A percentile compares a stretch with the other conserved stretches of the same genome.
Evolutionary conservation across 2,113 vertebrate species (phyloP).

Genomic region (Otolemur garnettii): DNA sequence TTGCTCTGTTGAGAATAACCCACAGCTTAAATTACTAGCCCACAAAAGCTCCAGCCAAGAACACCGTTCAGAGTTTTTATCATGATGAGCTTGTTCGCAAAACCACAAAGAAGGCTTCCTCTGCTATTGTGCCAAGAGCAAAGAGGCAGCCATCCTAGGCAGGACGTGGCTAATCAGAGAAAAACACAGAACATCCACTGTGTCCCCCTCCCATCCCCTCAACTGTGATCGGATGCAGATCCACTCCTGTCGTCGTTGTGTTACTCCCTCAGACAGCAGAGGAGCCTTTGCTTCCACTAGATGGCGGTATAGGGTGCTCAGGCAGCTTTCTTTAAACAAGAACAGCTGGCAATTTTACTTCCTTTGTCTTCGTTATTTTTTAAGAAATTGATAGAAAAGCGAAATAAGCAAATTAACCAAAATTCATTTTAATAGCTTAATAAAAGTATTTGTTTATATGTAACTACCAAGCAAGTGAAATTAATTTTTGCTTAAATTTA

Average conservation of each 20-base stretch:
- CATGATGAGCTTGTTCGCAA: slow-evolving; percentile 9
- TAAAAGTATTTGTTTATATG: slow-evolving; percentile 25
- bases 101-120: slow-evolving; percentile 61
- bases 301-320: slow-evolving; percentile 39
- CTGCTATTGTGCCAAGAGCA: background rate
- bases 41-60: slow-evolving; percentile 59
- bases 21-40: slow-evolving; percentile 60
- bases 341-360: background rate
- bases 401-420: slow-evolving; percentile 51
- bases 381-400: background rate
- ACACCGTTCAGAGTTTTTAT: slow-evolving; percentile 52
- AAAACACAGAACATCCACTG: background rate
- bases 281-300: slow-evolving; percentile 33
- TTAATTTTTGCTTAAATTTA: slow-evolving; percentile 52
- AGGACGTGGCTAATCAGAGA: background rate
- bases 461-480: slow-evolving; percentile 37
- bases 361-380: background rate
- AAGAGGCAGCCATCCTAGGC: background rate
- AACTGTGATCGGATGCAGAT: too few species aligned
- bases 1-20: slow-evolving; percentile 41
- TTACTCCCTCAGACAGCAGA: background rate
- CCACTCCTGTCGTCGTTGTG: background rate
- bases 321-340: slow-evolving; percentile 45
- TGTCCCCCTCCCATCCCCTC: background rate
- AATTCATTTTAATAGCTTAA: background rate